A percentile compares a stretch with the other conserved stretches of the same genome.
Conservation (phyloP, 1,140 invertebrate species). For the Dinoponera quadriceps region DNA sequence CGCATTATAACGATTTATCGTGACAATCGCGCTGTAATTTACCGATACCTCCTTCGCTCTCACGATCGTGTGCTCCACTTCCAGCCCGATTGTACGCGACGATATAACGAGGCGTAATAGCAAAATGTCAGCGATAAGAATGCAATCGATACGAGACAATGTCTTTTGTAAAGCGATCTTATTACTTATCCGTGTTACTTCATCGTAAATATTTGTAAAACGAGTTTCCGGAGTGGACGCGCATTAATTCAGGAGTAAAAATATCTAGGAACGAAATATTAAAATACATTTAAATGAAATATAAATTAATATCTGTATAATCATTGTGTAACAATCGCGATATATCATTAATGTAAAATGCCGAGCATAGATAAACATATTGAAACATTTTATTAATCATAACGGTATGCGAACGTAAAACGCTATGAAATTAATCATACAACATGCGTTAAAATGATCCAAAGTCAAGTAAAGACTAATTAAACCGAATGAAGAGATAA, state of each 20-base stretch:
- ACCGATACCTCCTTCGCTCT: constrained; percentile 46
- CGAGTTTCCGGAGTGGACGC: background rate
- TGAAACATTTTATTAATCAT: background rate
- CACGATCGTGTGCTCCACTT: constrained; percentile 27
- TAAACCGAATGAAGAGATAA: background rate
- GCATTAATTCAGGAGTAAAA: background rate
- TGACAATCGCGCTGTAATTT: constrained; percentile 38
- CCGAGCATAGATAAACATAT: too few species aligned
- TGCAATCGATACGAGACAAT: constrained; percentile 44
- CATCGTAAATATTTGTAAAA: background rate
- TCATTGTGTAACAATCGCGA: background rate
- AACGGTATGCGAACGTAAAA: too few species aligned
- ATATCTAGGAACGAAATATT: background rate
- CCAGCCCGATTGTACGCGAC: constrained; percentile 15
- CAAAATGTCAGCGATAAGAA: constrained; percentile 29
- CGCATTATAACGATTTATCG: constrained; percentile 24
- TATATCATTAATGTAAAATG: background rate
- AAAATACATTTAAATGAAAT: too few species aligned
- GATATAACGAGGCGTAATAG: background rate
- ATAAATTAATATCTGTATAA: background rate
- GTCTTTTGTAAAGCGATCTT: constrained; percentile 19
- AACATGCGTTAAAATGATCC: background rate
- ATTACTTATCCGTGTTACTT: background rate
- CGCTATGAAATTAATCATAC: background rate
- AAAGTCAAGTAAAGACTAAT: background rate